These are phyloP conservation scores for Lutraria lutraria DNA, from an alignment of 2,888 invertebrate genomes.

Conservation along the genomic window DNA sequence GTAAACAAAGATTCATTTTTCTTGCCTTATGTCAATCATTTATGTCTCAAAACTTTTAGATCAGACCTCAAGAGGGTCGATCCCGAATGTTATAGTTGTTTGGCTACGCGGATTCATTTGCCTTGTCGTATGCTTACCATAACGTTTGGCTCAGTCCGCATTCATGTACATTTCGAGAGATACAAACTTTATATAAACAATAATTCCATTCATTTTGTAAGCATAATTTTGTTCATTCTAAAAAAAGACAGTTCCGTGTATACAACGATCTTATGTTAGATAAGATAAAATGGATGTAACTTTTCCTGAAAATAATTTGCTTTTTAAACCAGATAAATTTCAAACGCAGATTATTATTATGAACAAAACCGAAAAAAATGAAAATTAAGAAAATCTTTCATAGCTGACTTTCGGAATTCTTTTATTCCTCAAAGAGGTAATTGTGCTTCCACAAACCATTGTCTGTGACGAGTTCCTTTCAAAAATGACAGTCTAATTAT, in stretches of 20 bases:
- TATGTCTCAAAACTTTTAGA: neutral
- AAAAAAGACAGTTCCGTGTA: neutral
- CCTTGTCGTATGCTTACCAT: neutral
- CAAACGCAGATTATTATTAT: neutral
- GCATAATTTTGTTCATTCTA: neutral
- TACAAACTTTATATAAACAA: neutral
- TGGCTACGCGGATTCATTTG: neutral
- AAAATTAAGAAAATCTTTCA: neutral
- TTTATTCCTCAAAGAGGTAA: neutral
- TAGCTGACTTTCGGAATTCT: neutral
- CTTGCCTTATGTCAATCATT: neutral
- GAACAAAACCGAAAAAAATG: neutral
- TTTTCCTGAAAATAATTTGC: neutral
- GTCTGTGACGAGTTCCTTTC: neutral
- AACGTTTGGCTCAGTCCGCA: neutral
- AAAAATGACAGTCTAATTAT: conserved; percentile 1
- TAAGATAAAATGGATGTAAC: neutral
- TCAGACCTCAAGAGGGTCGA: neutral
- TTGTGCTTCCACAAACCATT: neutral
- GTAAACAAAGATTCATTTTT: neutral
- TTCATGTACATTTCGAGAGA: neutral
- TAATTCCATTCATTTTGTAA: neutral
- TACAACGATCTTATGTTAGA: neutral
- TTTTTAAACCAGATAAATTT: neutral
- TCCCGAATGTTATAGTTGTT: neutral